Conservation (phyloP, 2,888 invertebrate genomes). For the Meloe dianella region DNA sequence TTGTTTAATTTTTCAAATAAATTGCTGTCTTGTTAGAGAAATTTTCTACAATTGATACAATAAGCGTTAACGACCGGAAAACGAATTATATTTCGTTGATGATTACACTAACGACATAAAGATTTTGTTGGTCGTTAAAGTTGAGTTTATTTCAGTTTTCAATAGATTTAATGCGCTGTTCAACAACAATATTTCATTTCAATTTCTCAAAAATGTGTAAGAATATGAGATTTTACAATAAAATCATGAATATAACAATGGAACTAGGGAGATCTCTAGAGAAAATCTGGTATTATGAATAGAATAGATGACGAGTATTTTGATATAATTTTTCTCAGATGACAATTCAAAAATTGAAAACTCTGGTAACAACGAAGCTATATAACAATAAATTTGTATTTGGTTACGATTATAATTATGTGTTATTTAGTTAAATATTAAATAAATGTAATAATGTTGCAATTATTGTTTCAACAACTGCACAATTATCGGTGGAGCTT, state of each 20-base stretch:
- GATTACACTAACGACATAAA: not conserved
- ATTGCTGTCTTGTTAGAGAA: too few species aligned
- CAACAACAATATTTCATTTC: not conserved
- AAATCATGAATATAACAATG: not conserved
- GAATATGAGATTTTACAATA: not conserved
- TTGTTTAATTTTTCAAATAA: too few species aligned
- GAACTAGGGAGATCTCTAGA: not conserved
- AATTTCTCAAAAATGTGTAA: not conserved
- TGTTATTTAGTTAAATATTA: not conserved
- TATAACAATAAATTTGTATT: too few species aligned
- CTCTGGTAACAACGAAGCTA: too few species aligned
- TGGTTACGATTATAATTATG: too few species aligned
- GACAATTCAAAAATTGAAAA: not conserved
- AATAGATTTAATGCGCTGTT: not conserved
- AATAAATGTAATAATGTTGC: not conserved
- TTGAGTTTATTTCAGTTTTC: not conserved
- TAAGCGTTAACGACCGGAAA: not conserved
- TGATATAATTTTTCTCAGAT: not conserved
- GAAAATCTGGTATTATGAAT: not conserved
- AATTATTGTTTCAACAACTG: not conserved
- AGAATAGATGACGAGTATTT: not conserved
- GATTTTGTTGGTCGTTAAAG: not conserved
- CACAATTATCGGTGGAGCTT: not conserved
- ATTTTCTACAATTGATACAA: not conserved
- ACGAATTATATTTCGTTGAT: not conserved